phyloP scores from a whole-genome alignment of 2,797 vertebrate species.

The Kryptopterus vitreolus region DNA sequence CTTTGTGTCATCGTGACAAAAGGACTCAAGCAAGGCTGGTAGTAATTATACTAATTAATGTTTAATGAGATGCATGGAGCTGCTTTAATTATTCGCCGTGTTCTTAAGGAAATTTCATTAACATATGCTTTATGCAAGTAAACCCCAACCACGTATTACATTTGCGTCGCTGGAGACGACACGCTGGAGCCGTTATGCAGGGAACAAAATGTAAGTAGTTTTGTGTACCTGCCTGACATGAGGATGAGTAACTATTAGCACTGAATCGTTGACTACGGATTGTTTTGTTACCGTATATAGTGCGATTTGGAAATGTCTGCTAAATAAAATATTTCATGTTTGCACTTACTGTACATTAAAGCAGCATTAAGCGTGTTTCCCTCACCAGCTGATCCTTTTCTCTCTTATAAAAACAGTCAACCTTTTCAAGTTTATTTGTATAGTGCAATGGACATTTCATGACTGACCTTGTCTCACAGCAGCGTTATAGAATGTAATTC shows the following conservation, averaged over 20 bases:
- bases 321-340: neutral
- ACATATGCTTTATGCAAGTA: conserved; percentile 46
- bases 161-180: conserved; percentile 5
- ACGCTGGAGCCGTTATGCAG: neutral
- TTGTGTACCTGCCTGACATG: neutral
- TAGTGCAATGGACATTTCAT: no score
- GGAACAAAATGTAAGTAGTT: neutral
- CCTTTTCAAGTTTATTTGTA: no score
- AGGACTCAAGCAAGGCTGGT: conserved; percentile 62
- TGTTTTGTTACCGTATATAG: neutral
- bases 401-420: no score
- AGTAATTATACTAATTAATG: conserved; percentile 72
- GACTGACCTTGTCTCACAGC: no score
- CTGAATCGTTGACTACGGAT: neutral
- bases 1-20: conserved; percentile 68
- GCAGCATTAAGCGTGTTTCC: neutral
- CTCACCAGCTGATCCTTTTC: neutral
- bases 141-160: conserved; percentile 44
- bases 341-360: neutral
- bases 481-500: no score
- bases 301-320: neutral
- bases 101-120: conserved; percentile 68
- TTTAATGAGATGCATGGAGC: conserved; percentile 71
- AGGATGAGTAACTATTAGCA: neutral
- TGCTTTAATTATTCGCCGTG: conserved; percentile 68